Evolutionary conservation across 2,797 vertebrate species (phyloP), one percentile per base, ranked within the genome.

Genomic region (Stomatorhinus walkeri): DNA sequence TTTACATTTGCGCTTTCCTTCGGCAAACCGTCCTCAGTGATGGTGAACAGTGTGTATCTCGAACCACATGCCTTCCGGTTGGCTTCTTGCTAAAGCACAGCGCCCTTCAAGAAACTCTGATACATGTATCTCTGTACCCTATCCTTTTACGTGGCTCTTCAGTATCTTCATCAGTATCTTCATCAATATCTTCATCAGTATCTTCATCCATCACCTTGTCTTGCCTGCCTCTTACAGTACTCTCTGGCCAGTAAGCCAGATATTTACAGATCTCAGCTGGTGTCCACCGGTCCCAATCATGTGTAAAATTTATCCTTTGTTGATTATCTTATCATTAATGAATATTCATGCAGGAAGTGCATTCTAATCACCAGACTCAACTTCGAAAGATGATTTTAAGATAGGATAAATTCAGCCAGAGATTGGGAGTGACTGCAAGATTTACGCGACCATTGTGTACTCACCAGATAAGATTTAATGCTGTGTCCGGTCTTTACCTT

Each of bases 351-450:
- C 22, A 40, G 28, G 28, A 22, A 86, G 28, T 86, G 28, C 48
- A 28, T 86, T 54, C 46, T 14, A 10, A 51, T 52, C 10, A 2
- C 19, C 22, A 85, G 83, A 85, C 49, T 52, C 19, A 49, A 28
- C 83, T 49, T 85, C 9, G 0, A 12, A 24, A 48, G 83, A 85
- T 24, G 1, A 92, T 92, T 88, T 90, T 89, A 89, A 91, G 76
- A 59, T 52, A 90, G 83, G 24, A 61, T 22, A 91, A 90, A 90
- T 85, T 46, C 19, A 84, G 79, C 79, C 46, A 46, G 61, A 49
- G 48, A 85, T 14, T 52, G 10, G 83, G 46, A 24, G 43, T 28
- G 36, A 79, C 36, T 79, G 46, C 46, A 28, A 14, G 48, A 85
- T 49, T 85, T 85, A 49, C 24, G 10, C 51, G n/a, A 28, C 43